phyloP scores from a whole-genome alignment of 2,888 invertebrate species.

The Celastrina argiolus region DNA sequence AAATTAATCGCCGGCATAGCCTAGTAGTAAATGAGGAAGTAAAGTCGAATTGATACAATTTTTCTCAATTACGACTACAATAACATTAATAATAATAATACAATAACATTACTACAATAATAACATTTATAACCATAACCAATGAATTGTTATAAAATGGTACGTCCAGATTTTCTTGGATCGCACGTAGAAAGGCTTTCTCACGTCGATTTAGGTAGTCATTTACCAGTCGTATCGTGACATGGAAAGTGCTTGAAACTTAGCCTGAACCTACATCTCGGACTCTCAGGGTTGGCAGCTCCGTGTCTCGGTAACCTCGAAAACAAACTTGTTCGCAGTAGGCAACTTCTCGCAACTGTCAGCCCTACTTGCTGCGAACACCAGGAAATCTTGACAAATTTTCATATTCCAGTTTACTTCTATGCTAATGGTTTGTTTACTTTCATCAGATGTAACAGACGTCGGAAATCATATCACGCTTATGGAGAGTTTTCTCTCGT shows the following conservation, averaged over 20 bases:
- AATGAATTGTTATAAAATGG: neutral
- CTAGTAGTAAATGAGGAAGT: no score
- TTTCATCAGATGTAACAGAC: constrained; percentile 6
- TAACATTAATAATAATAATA: no score
- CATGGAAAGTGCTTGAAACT: constrained; percentile 57
- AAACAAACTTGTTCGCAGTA: no score
- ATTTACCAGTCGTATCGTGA: constrained; percentile 38
- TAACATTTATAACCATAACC: no score
- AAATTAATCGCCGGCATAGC: no score
- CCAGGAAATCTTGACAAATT: neutral
- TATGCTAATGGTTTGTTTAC: constrained; percentile 8
- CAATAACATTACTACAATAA: no score
- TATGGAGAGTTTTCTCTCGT: neutral
- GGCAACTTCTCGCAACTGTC: no score
- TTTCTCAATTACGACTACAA: no score
- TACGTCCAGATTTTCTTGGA: constrained; percentile 9
- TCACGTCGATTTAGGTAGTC: constrained; percentile 19
- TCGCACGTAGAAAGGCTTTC: constrained; percentile 4
- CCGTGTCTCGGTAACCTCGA: neutral
- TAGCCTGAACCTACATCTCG: constrained; percentile 32
- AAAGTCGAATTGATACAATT: no score
- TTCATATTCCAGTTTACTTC: constrained; percentile 15
- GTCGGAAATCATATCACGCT: neutral
- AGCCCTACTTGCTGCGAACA: neutral
- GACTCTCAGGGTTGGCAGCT: neutral